phyloP scores from a whole-genome alignment of 2,113 vertebrate genomes.

The Nettapus auritus region DNA sequence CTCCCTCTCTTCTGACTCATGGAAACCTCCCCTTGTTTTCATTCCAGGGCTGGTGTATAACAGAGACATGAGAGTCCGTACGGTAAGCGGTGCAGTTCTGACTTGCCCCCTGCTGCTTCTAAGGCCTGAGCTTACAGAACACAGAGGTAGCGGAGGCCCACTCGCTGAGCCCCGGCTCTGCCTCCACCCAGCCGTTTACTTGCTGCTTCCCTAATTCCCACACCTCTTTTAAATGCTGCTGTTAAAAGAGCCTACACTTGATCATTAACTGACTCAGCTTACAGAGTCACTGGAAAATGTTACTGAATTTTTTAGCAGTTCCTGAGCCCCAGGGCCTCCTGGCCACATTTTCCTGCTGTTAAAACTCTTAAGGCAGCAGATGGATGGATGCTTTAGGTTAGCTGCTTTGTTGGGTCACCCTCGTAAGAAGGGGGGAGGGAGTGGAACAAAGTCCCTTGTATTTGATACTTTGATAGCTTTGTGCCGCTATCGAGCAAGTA shows the following conservation, averaged over 20 bases:
- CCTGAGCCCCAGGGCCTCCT: conserved; percentile 19
- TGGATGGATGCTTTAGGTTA: background rate
- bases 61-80: conserved; percentile 65
- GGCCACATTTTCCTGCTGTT: background rate
- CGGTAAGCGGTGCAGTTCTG: conserved; percentile 47
- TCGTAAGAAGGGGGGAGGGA: background rate
- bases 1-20: background rate
- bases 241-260: conserved; percentile 13
- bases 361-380: background rate
- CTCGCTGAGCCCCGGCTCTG: background rate
- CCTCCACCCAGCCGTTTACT: background rate
- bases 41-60: conserved; percentile 74
- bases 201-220: background rate
- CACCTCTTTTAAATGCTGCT: conserved; percentile 15
- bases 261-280: conserved; percentile 20
- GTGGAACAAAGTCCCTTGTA: background rate
- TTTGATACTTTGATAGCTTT: background rate
- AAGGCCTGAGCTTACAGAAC: background rate
- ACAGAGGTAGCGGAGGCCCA: background rate
- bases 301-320: conserved; percentile 11
- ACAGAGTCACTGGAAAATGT: conserved; percentile 48
- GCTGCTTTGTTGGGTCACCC: background rate
- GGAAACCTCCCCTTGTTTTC: background rate
- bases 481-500: background rate
- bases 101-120: background rate